A percentile compares a stretch with the other conserved stretches of the same genome.
These are phyloP conservation scores for Pseudolycoriella hygida DNA, from an alignment of 2,888 invertebrate genomes.

Conservation along the genomic window DNA sequence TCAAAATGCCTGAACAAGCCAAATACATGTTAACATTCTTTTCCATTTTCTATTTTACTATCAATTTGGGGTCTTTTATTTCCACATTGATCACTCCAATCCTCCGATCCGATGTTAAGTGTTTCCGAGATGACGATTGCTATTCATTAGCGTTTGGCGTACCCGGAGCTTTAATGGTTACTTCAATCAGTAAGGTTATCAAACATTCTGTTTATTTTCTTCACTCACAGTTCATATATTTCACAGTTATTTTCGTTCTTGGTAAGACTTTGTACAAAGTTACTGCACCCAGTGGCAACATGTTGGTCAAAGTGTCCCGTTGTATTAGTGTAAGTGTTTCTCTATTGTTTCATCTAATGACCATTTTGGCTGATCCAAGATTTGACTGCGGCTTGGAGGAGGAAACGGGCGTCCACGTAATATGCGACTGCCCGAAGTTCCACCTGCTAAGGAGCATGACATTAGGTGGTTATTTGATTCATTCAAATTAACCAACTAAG, in stretches of 20 bases:
- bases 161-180: constrained; percentile 70
- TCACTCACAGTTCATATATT: background rate
- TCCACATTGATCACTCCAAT: constrained; percentile 80
- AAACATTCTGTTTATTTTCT: no score
- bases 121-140: constrained; percentile 59
- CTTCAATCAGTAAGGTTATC: constrained; percentile 42
- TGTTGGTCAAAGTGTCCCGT: constrained; percentile 55
- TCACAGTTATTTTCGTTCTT: constrained; percentile 42
- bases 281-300: constrained; percentile 64
- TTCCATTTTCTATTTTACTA: constrained; percentile 86
- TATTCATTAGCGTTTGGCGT: constrained; percentile 79
- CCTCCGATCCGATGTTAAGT: constrained; percentile 58
- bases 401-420: no score
- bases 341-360: no score
- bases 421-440: no score
- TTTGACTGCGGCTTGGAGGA: no score
- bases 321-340: constrained; percentile 45
- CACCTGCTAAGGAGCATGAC: no score
- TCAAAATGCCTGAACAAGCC: constrained; percentile 62
- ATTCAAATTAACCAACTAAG: no score
- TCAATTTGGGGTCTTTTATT: constrained; percentile 78
- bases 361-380: no score
- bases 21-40: constrained; percentile 69
- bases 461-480: no score
- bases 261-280: constrained; percentile 64